Evolutionary conservation across 2,888 invertebrate species (phyloP), one percentile per base, ranked within the genome.

Genomic region (Lithodes maja): DNA sequence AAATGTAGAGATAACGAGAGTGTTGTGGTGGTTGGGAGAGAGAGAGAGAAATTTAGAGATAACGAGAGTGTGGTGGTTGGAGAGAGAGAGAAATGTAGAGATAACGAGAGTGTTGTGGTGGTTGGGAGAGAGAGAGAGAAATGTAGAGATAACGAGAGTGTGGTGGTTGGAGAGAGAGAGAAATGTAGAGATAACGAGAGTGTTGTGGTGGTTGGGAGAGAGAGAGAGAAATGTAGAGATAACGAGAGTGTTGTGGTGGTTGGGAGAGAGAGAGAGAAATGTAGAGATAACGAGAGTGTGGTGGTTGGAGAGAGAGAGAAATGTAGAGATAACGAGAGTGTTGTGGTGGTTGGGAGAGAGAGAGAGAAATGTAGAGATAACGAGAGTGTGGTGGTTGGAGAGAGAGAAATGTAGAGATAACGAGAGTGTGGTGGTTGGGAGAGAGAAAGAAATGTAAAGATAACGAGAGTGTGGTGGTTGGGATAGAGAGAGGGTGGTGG

Each of bases 221-320:
- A 15, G 49, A 15, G 49, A 80, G 49, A 53, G 5, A 53, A 12
- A 80, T 2, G 2, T 2, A 80, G 53, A 17, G 9, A 49, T 3
- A 77, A 12, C 3, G 49, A 33, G 49, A 77, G 9, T n/a, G n/a
- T n/a, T n/a, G n/a, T n/a, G 55, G 80, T 54, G 17, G 55, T 3
- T 5, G 55, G 54, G 55, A n/a, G 53, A 53, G 55, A 81, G 55
- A 81, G 84, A 75, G 75, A 15, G 71, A 83, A 17, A 68, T n/a
- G 68, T n/a, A 83, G 68, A 68, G 69, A 83, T 61, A 83, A 33
- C n/a, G 49, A 83, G 68, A 83, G 33, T 33, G 33, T 33, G 33
- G 33, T 0, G 33, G 33, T 33, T 33, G 33, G 33, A 33, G 33
- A 33, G 33, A 33, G 33, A 33, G 33, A 33, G 0, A 33, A 33